Evolutionary conservation across 1,140 invertebrate species (phyloP).

Genomic region (Drosophila obscura): DNA sequence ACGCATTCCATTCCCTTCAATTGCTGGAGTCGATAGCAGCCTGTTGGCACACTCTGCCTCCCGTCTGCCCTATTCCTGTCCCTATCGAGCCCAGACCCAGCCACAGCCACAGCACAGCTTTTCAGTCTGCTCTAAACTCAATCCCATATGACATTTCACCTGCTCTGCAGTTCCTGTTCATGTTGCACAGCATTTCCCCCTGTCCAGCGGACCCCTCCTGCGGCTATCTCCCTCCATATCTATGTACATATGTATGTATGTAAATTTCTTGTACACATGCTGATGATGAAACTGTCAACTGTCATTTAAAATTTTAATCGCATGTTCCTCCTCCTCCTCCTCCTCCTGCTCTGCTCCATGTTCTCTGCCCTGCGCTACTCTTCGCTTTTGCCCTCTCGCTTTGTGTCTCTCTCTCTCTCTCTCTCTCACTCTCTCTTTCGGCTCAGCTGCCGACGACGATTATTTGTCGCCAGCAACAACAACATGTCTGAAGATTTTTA

Average conservation of each 20-base stretch:
- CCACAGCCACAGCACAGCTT: neutral
- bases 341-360: neutral
- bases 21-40: too few species aligned
- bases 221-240: conserved; percentile 32
- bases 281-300: conserved; percentile 65
- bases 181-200: neutral
- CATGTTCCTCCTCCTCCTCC: conserved; percentile 30
- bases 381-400: conserved; percentile 9
- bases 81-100: too few species aligned
- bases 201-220: neutral
- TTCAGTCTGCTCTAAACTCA: conserved; percentile 44
- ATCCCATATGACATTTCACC: conserved; percentile 60
- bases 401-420: conserved; percentile 11
- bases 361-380: neutral
- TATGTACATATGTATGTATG: conserved; percentile 7
- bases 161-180: conserved; percentile 53
- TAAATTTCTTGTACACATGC: conserved; percentile 53
- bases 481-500: conserved; percentile 42
- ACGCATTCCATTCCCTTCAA: too few species aligned
- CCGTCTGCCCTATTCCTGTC: too few species aligned
- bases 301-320: conserved; percentile 65
- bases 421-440: conserved; percentile 11
- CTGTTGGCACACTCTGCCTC: too few species aligned
- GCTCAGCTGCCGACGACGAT: conserved; percentile 1
- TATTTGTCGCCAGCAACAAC: conserved; percentile 34